Evolutionary conservation across 2,113 vertebrate species (phyloP).

Genomic region (Seriola quinqueradiata): DNA sequence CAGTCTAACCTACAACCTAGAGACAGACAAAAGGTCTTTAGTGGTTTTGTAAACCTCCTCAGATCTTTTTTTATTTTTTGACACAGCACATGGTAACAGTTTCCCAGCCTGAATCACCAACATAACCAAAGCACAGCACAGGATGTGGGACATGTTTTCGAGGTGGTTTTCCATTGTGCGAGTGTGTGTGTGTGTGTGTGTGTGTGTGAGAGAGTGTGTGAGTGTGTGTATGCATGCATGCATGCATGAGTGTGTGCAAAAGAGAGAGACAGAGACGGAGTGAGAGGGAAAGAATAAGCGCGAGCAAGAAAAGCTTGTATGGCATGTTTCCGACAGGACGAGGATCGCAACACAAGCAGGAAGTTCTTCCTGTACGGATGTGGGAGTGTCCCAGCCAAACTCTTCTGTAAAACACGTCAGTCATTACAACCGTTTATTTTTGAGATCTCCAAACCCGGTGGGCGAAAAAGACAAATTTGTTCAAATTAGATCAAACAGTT

Average conservation of each 20-base stretch:
- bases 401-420: slow-evolving; percentile 24
- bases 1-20: slow-evolving; percentile 23
- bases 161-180: slow-evolving; percentile 58
- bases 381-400: slow-evolving; percentile 26
- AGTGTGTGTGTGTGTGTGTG: slow-evolving; percentile 16
- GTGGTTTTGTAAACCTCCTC: slow-evolving; percentile 6
- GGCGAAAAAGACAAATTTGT: neutral
- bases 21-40: slow-evolving; percentile 21
- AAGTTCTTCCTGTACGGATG: slow-evolving; percentile 68
- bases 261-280: neutral
- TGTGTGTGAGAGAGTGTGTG: slow-evolving; percentile 2
- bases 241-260: slow-evolving; percentile 9
- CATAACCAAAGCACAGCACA: slow-evolving; percentile 47
- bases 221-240: no score
- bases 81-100: slow-evolving; percentile 42
- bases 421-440: neutral
- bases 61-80: slow-evolving; percentile 3
- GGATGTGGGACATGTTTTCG: slow-evolving; percentile 65
- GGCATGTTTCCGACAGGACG: slow-evolving; percentile 49
- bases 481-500: slow-evolving; percentile 2
- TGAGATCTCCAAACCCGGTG: neutral
- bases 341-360: slow-evolving; percentile 64
- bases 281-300: neutral
- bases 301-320: slow-evolving; percentile 32
- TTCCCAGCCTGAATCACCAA: slow-evolving; percentile 41